These are phyloP conservation scores for Malurus leucopterus DNA, from an alignment of 2,797 vertebrate species.

Conservation along the genomic window DNA sequence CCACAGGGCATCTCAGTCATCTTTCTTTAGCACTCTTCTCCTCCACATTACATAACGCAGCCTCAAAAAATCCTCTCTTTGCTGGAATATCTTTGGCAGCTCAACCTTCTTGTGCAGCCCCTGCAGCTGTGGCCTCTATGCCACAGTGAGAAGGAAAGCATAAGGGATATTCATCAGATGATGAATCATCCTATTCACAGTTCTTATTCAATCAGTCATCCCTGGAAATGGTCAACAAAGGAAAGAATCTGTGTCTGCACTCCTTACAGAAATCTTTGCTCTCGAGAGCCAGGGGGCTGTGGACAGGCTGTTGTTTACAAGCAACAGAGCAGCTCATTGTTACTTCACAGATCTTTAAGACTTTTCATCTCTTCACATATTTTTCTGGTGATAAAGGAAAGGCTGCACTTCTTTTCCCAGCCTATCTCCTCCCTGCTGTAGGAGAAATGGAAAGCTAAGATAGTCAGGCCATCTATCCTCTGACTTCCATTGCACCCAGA, in stretches of 20 bases:
- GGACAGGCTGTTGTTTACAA: background rate
- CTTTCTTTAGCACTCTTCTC: background rate
- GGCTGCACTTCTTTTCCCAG: background rate
- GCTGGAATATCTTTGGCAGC: background rate
- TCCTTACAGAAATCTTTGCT: constrained; percentile 17
- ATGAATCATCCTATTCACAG: constrained; percentile 49
- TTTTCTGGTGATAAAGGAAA: constrained; percentile 19
- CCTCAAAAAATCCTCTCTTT: background rate
- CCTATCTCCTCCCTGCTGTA: background rate
- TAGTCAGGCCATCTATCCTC: background rate
- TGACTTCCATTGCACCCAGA: background rate
- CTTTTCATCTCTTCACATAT: constrained; percentile 19
- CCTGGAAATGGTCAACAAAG: constrained; percentile 31
- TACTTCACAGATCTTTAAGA: background rate
- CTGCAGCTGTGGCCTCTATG: constrained; percentile 31
- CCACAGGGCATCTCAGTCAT: background rate
- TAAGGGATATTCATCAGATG: constrained; percentile 29
- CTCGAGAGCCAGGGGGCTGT: background rate
- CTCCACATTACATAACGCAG: background rate
- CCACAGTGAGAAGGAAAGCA: background rate
- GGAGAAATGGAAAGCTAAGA: background rate
- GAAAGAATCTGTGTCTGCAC: background rate
- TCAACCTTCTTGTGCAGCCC: background rate
- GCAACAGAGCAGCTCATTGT: constrained; percentile 30
- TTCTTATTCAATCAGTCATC: constrained; percentile 5